Percentiles rank a stretch among this genome's conserved stretches.
phyloP scores from a whole-genome alignment of 2,113 vertebrate genomes.

The Eulacestoma nigropectus region DNA sequence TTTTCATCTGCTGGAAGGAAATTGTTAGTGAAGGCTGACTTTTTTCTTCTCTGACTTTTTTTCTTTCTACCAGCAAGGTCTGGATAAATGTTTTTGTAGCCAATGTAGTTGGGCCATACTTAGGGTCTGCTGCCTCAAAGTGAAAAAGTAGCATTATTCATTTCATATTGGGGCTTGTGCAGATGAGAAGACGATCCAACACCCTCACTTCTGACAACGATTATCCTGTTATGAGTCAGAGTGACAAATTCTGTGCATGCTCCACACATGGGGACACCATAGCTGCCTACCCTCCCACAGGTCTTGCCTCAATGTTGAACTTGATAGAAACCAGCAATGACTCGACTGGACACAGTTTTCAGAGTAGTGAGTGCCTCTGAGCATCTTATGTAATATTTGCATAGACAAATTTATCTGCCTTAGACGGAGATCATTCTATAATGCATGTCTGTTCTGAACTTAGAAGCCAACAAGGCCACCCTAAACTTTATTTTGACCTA shows the following conservation, averaged over 20 bases:
- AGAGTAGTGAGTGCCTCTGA: neutral
- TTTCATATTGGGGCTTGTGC: neutral
- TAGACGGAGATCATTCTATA: neutral
- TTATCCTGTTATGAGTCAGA: conserved; percentile 24
- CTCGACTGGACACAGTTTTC: neutral
- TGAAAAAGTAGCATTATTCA: conserved; percentile 6
- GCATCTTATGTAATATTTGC: neutral
- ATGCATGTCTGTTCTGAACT: fast-evolving
- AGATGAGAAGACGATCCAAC: neutral
- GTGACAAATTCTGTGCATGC: neutral
- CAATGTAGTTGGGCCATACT: neutral
- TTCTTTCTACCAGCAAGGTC: neutral
- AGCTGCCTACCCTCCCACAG: neutral
- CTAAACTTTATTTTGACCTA: neutral
- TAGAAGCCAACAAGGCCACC: neutral
- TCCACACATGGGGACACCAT: neutral
- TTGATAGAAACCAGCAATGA: neutral
- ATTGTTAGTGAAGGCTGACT: neutral
- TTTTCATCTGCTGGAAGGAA: neutral
- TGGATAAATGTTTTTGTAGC: neutral
- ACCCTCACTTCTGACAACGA: neutral
- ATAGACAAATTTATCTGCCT: neutral
- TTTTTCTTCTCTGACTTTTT: neutral
- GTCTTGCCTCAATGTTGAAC: neutral
- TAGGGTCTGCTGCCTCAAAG: neutral